Conservation (phyloP, 2,113 vertebrate species). For the Pelmatolapia mariae region DNA sequence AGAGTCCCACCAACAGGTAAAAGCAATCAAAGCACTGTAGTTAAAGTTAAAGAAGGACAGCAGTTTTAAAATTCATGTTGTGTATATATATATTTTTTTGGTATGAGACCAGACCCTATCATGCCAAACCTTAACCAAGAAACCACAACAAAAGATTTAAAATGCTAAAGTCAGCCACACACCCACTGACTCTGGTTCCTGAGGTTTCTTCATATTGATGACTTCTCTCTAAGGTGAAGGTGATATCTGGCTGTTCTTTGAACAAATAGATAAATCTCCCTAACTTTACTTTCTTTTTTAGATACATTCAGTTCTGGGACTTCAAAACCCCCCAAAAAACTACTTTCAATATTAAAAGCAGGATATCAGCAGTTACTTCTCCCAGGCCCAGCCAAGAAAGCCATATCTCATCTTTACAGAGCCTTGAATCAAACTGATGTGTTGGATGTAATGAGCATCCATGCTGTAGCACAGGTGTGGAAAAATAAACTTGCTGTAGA, state of each 20-base stretch:
- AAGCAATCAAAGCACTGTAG: neutral
- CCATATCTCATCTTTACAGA: neutral
- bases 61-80: neutral
- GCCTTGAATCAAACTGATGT: rapidly evolving
- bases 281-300: rapidly evolving
- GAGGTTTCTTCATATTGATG: neutral
- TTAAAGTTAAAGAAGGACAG: neutral
- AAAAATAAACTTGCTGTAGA: neutral
- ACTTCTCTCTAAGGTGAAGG: neutral
- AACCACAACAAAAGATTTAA: neutral
- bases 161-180: neutral
- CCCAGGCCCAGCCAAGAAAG: neutral
- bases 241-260: neutral
- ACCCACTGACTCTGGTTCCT: neutral
- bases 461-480: neutral
- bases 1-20: neutral
- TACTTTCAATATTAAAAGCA: neutral
- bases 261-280: neutral
- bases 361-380: neutral
- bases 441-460: neutral
- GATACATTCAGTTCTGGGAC: rapidly evolving
- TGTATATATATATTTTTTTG: rapidly evolving
- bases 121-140: neutral
- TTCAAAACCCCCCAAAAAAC: neutral
- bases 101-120: neutral